Evolutionary conservation across 2,888 invertebrate genomes (phyloP), one percentile per base, ranked within the genome.

Genomic region (Plemyria rubiginata): DNA sequence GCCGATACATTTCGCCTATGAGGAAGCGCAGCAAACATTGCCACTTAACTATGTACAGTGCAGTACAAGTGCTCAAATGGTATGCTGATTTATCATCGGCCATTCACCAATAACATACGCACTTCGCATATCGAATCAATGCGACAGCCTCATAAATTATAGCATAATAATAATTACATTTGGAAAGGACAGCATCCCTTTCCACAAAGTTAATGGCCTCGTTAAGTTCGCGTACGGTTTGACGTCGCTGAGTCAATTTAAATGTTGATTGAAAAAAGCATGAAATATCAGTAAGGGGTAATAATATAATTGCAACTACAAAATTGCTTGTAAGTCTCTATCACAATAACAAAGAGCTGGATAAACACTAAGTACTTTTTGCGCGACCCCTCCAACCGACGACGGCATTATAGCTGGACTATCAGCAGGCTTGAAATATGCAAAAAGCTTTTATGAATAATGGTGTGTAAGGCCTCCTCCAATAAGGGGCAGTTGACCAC

Each of bases 401-500:
- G 32, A 32, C 15, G 32, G 50, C 15, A 8, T 22, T 53, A 52
- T 54, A 55, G 50, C 45, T 41, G 15, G 53, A 58, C 45, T 60
- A 65, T 59, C 52, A 55, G 32, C 32, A 40, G 53, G 52, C 60
- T 64, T 63, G 67, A 67, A 54, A 62, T 67, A 70, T 68, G 70
- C 66, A 68, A 68, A 71, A 72, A 72, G 68, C 71, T 69, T 75
- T 75, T 72, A 76, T 78, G 74, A 77, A 71, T 77, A 75, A 70
- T 72, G 62, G 73, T 67, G 65, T 68, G 72, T 66, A 71, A 69
- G 69, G 70, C 70, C 71, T 71, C 72, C 69, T 75, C 71, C 73
- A 72, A 74, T 77, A 76, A 82, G 78, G 77, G 75, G 78, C 80
- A 81, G 78, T 76, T 80, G 84, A 73, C 87, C 86, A 87, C 85